Conservation (phyloP, 2,888 invertebrate genomes). For the Priocnemis perturbator region DNA sequence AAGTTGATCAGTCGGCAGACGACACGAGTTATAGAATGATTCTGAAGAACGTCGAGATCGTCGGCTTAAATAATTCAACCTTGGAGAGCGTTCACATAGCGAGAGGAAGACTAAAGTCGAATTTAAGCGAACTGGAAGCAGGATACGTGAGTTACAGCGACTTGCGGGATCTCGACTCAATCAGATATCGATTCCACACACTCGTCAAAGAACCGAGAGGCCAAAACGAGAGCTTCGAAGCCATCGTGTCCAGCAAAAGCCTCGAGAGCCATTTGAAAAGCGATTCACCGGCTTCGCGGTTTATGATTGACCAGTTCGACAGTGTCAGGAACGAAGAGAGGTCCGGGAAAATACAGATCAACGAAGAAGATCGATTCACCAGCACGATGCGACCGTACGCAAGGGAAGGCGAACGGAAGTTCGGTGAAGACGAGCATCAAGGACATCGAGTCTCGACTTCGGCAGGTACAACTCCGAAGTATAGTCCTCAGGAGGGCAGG, state of each 20-base stretch:
- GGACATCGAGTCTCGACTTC: conserved; percentile 30
- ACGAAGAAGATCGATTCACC: conserved; percentile 11
- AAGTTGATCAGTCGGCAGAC: conserved; percentile 76
- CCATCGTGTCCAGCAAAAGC: conserved; percentile 33
- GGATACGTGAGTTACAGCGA: conserved; percentile 72
- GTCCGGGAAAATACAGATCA: too few species aligned
- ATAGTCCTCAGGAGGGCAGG: too few species aligned
- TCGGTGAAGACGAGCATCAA: conserved; percentile 11
- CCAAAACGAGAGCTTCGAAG: conserved; percentile 41
- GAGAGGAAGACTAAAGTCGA: conserved; percentile 64
- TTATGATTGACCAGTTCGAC: neutral
- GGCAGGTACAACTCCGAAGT: neutral
- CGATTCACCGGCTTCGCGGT: neutral
- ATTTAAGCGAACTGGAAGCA: conserved; percentile 68
- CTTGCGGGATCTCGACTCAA: conserved; percentile 63
- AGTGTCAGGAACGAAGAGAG: too few species aligned
- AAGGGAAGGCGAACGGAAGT: too few species aligned
- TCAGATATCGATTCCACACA: conserved; percentile 70
- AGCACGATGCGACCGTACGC: too few species aligned
- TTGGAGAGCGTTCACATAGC: conserved; percentile 69
- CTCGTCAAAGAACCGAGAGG: conserved; percentile 62
- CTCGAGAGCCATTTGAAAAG: conserved; percentile 15
- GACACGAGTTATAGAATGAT: conserved; percentile 68
- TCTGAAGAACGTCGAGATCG: conserved; percentile 64
- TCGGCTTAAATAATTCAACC: conserved; percentile 65